Base-by-base conservation (phyloP, 2,113 vertebrate genomes). In the Telmatochromis sp. region DNA sequence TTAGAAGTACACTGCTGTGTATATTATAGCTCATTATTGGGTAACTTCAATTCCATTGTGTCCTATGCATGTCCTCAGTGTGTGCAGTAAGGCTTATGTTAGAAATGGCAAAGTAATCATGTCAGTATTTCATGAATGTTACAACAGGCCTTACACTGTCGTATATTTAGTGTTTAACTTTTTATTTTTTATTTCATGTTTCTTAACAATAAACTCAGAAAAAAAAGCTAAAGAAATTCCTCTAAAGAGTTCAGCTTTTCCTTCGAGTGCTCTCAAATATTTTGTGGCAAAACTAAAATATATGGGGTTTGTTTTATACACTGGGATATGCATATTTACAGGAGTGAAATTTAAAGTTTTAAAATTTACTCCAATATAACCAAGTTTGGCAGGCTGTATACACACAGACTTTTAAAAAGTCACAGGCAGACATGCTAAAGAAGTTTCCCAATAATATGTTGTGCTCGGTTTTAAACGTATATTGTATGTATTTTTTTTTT, bases 71-170 rank as follows among this genome's bases (percentile, higher is more conserved):
- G 83, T 71, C 83, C 65, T 92, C 71, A 5, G 89, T 71, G 92
- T 91, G 86, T 85, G 85, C 88, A 86, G 71, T 26, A 50, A 89
- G 84, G 89, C 88, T 87, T 60, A 51, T 83, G 82, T 87, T 88
- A 54, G 89, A 93, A 85, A 86, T 87, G 91, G 86, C 83, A 71
- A 84, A 9, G 33, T 23, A 11, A 87, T 89, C 82, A 90, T 91
- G 88, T 91, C 75, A 91, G 89, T 89, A 88, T 92, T 94, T 91
- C 63, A 90, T 84, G 78, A 95, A 95, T 96, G 95, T 96, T 96
- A 96, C 94, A 95, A 28, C 86, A 84, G 91, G 86, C 89, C 92
- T 92, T 90, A 87, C 73, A 85, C 83, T 85, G 80, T 87, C 65
- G 35, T 55, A 80, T 91, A 73, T 92, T 86, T 86, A 86, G 87